phyloP scores from a whole-genome alignment of 2,113 vertebrate genomes.

The Propithecus coquereli region DNA sequence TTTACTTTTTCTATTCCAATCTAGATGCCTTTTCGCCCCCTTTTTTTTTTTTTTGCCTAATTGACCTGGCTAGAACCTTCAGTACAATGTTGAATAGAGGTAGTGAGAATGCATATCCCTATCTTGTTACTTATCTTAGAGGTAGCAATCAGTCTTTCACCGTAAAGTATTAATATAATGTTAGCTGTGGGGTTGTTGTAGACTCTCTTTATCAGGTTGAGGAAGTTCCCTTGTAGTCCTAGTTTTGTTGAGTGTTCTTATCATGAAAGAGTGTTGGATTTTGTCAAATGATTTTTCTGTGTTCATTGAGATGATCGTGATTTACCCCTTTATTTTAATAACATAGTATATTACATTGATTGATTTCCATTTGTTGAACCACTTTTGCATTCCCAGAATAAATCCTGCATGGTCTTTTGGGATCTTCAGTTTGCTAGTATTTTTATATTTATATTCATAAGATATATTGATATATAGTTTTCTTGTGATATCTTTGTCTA shows the following conservation, averaged over 20 bases:
- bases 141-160: neutral
- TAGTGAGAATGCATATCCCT: neutral
- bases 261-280: neutral
- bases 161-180: neutral
- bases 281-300: neutral
- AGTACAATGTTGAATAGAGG: neutral
- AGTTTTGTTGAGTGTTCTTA: neutral
- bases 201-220: neutral
- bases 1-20: neutral
- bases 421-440: neutral
- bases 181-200: neutral
- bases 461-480: neutral
- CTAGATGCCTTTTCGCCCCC: neutral
- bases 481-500: neutral
- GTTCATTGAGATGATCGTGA: too few species aligned
- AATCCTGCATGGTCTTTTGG: neutral
- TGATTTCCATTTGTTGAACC: neutral
- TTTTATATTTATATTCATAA: slow-evolving; percentile 8
- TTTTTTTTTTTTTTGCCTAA: neutral
- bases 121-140: neutral
- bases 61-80: neutral
- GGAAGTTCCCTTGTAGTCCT: neutral
- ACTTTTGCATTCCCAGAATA: neutral
- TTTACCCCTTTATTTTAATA: too few species aligned
- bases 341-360: neutral